Evolutionary conservation across 2,113 vertebrate genomes (phyloP).

Genomic region (Delphinapterus leucas): DNA sequence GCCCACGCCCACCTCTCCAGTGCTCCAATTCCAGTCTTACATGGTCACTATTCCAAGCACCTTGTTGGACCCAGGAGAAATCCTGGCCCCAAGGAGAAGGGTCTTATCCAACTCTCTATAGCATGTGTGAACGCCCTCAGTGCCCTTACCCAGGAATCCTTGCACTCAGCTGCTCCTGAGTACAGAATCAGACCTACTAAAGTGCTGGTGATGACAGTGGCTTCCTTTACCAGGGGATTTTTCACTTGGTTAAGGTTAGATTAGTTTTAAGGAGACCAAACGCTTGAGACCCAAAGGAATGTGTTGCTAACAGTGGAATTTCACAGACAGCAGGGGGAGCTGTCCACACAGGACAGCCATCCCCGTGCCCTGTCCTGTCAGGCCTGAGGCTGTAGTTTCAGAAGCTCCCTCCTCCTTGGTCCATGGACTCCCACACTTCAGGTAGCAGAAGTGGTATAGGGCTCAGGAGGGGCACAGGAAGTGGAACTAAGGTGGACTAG

Average conservation of each 20-base stretch:
- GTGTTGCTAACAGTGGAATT: background rate
- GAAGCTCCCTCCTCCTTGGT: background rate
- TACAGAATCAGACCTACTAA: background rate
- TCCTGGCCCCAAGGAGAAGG: background rate
- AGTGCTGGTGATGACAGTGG: too few relatives aligned
- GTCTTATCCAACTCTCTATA: fast-evolving
- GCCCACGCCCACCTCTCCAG: fast-evolving
- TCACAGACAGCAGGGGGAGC: background rate
- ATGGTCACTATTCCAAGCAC: background rate
- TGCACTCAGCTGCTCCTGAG: background rate
- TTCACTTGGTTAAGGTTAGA: background rate
- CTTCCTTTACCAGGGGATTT: background rate
- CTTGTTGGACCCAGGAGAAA: background rate
- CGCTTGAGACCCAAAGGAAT: background rate
- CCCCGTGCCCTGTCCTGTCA: too few relatives aligned
- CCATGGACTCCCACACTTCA: background rate
- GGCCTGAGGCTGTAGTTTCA: fast-evolving
- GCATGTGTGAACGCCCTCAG: fast-evolving
- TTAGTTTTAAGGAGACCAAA: background rate
- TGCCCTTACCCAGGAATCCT: background rate
- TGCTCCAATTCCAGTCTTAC: background rate
- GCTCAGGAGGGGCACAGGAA: fast-evolving
- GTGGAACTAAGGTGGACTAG: background rate
- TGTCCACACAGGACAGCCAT: background rate
- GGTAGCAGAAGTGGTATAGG: background rate